Conservation (phyloP, 2,113 vertebrate genomes). For the Erythrocebus patas region DNA sequence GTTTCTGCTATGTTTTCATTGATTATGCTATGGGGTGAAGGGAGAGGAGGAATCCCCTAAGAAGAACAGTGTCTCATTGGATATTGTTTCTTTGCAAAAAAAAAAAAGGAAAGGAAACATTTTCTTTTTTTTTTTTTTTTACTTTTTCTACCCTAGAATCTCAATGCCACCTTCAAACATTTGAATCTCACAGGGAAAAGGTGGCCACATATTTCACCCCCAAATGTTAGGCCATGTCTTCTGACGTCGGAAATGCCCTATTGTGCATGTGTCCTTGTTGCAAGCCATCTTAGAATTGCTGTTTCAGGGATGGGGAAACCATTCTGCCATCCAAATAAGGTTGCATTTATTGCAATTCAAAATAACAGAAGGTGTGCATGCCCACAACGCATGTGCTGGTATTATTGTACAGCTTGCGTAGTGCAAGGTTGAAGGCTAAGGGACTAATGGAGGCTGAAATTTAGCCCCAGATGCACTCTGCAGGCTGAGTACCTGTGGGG, state of each 20-base stretch:
- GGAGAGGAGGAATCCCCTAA: not conserved
- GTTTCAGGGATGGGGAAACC: not conserved
- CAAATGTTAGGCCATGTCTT: not conserved
- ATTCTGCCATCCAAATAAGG: not conserved
- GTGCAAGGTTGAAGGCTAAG: not conserved
- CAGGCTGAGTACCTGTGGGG: rapidly evolving
- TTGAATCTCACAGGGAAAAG: rapidly evolving
- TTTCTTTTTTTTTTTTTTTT: not conserved
- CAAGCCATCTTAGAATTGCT: not conserved
- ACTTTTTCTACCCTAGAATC: no score
- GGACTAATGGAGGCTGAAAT: no score
- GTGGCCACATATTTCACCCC: not conserved
- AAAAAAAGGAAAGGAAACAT: no score
- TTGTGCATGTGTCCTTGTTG: not conserved
- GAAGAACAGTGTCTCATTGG: not conserved
- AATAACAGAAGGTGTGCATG: no score
- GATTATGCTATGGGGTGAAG: rapidly evolving
- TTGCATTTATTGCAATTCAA: not conserved
- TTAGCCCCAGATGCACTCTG: not conserved
- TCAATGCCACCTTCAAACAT: not conserved
- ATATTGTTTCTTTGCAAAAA: not conserved
- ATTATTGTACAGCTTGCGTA: no score
- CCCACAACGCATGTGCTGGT: rapidly evolving
- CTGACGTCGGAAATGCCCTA: not conserved
- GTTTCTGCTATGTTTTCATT: not conserved